A percentile compares a stretch with the other conserved stretches of the same genome.
Conservation (phyloP, 2,797 vertebrate species). For the Petrocephalus schoutedeni region DNA sequence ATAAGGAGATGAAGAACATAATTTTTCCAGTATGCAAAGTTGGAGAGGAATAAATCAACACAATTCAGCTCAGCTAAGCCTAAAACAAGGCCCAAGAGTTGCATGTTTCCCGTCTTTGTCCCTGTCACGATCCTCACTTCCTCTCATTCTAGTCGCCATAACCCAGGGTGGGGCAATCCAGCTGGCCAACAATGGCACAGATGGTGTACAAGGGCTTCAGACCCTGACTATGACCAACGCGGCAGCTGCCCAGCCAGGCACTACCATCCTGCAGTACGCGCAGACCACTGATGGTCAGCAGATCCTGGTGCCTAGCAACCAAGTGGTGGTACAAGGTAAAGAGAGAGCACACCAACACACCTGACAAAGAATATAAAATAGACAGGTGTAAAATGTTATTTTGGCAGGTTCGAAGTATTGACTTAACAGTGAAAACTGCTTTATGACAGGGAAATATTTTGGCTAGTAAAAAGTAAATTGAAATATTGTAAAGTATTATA, state of each 20-base stretch:
- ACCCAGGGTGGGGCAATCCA: slow-evolving; percentile 98
- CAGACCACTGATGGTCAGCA: slow-evolving; percentile 98
- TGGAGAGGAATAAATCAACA: neutral
- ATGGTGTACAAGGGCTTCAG: slow-evolving; percentile 92
- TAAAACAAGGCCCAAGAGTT: neutral
- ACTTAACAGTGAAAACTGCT: neutral
- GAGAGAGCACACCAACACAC: slow-evolving; percentile 28
- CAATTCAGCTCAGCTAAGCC: neutral
- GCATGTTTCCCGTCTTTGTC: neutral
- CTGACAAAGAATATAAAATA: neutral
- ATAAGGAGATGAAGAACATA: neutral
- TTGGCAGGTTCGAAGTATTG: neutral
- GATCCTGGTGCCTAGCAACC: slow-evolving; percentile 97
- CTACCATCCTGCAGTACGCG: slow-evolving; percentile 96
- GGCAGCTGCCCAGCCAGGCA: slow-evolving; percentile 75
- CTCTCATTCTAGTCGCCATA: slow-evolving; percentile 78
- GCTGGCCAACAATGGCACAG: slow-evolving; percentile 94
- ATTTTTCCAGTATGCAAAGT: neutral
- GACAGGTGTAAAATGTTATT: neutral
- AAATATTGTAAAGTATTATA: neutral
- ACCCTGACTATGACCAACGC: slow-evolving; percentile 93
- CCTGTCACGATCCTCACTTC: neutral
- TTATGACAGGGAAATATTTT: neutral
- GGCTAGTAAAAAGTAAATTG: neutral
- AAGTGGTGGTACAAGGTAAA: slow-evolving; percentile 97